Evolutionary conservation across 2,888 invertebrate species (phyloP), one percentile per base, ranked within the genome.

Genomic region (Volucella bombylans): DNA sequence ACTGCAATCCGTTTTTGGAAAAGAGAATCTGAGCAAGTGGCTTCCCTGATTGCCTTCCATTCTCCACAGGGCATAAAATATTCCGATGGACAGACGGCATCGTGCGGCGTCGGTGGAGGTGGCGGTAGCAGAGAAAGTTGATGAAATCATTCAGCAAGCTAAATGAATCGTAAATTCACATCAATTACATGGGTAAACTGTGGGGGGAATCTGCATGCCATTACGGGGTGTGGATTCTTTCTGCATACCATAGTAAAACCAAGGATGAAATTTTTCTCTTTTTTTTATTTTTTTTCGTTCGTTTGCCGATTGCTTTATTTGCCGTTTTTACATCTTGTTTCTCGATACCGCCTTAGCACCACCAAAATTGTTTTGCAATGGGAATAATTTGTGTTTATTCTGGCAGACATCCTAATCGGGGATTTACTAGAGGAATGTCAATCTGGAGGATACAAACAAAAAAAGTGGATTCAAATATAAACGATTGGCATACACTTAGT

Each of bases 151-250:
- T 72, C 71, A 50, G 18, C 71, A 57, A 38, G 49, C 57, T 90
- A 90, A 90, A 90, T 90, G 90, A 90, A 90, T 90, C 90, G 90
- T 89, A 90, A 90, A 90, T 90, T 90, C 89, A 90, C 89, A 90
- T 88, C 90, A 90, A 90, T 90, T 90, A 90, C 90, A 90, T 88
- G 90, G 89, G 88, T 90, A 90, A 90, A 88, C 87, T 85, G 86
- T 1, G 31, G 31, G 87, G 86, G 83, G 82, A 90, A 90, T 90
- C 90, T 90, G 89, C 89, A 90, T 90, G 88, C 87, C 87, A 87
- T 89, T 15, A 62, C 54, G 68, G 61, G 15, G 67, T 31, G 65
- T 43, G 14, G 11, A 52, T 38, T 47, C 54, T 54, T 38, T 38
- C 61, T 45, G 45, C 49, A 23, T n/a, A 10, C 43, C 55, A 10